These are phyloP conservation scores for Oxyteleia sp. DNA, from an alignment of 2,888 invertebrate genomes.

Conservation along the genomic window DNA sequence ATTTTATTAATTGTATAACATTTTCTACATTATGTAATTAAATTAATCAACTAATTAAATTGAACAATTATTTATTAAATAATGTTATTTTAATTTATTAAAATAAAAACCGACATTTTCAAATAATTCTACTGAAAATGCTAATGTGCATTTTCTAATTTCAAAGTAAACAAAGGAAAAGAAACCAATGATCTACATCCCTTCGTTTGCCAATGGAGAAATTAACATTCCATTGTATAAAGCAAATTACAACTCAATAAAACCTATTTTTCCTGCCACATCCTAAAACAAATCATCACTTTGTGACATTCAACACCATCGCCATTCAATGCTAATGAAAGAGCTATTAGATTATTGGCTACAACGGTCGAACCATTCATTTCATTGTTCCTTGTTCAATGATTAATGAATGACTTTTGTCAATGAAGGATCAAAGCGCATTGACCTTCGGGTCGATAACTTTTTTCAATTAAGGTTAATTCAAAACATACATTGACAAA, in stretches of 20 bases:
- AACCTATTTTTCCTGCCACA: neutral
- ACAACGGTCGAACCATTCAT: conserved; percentile 22
- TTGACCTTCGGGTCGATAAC: conserved; percentile 31
- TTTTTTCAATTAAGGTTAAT: conserved; percentile 45
- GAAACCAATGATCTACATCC: neutral
- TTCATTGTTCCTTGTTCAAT: conserved; percentile 40
- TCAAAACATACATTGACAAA: too few species aligned
- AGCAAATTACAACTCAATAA: conserved; percentile 52
- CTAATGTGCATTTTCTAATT: too few species aligned
- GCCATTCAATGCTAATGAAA: conserved; percentile 62
- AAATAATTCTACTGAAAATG: too few species aligned
- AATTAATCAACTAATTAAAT: too few species aligned
- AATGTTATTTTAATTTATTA: too few species aligned
- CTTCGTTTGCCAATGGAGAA: neutral
- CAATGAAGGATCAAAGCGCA: conserved; percentile 33
- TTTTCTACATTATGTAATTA: too few species aligned
- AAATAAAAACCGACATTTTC: too few species aligned
- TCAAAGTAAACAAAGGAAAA: too few species aligned
- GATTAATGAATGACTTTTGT: conserved; percentile 47
- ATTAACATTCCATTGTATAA: conserved; percentile 34
- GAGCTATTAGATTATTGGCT: conserved; percentile 45
- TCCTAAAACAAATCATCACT: conserved; percentile 28
- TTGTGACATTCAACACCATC: conserved; percentile 28
- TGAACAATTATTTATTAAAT: too few species aligned
- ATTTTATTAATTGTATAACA: too few species aligned